These are phyloP conservation scores for Rhombomys opimus DNA, from an alignment of 2,113 vertebrate species.

Conservation along the genomic window DNA sequence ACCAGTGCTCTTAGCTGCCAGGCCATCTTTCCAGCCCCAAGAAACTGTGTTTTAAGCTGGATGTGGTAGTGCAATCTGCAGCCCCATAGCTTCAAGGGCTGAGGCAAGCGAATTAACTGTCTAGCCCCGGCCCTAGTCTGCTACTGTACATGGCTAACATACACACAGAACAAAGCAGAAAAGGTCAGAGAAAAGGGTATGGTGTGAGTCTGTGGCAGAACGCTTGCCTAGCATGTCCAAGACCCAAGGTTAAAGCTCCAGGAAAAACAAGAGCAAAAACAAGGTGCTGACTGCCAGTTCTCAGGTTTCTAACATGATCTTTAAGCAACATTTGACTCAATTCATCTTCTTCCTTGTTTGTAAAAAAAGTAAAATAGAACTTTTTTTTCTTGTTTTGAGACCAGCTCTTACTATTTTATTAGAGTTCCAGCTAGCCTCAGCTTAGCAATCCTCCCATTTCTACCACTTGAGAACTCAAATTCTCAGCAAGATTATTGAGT, in stretches of 20 bases:
- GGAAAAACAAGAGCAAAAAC: neutral
- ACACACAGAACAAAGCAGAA: neutral
- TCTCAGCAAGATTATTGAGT: no score
- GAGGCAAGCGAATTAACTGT: neutral
- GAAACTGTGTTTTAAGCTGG: neutral
- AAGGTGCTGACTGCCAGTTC: no score
- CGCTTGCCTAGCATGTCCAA: neutral
- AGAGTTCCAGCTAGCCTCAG: no score
- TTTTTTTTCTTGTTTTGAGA: neutral
- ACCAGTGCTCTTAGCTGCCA: neutral
- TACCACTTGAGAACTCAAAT: neutral
- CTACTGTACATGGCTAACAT: neutral
- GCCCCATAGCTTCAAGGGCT: neutral
- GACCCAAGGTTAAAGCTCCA: neutral
- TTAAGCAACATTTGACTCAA: neutral
- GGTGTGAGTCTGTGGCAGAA: neutral
- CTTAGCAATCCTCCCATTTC: neutral
- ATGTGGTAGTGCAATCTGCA: neutral
- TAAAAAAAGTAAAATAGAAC: neutral
- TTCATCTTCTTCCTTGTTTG: neutral
- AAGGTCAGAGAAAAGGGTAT: neutral
- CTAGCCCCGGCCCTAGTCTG: neutral
- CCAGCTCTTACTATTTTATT: neutral
- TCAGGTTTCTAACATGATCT: neutral
- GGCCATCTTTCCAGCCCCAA: neutral